These are phyloP conservation scores for Sebastes diaconus DNA, from an alignment of 2,797 vertebrate species.

Conservation along the genomic window DNA sequence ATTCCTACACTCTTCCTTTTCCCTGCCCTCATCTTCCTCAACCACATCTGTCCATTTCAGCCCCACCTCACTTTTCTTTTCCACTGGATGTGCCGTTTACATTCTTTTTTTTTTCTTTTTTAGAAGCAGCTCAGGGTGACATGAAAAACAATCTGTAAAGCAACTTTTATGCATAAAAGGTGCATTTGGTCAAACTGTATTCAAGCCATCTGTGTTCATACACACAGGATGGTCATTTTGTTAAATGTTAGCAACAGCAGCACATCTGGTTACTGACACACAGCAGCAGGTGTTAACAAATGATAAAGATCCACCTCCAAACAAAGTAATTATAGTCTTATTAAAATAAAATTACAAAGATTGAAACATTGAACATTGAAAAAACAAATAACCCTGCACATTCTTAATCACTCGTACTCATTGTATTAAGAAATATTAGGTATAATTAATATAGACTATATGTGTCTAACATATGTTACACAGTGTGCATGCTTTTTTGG, in stretches of 20 bases:
- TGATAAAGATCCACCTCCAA: background rate
- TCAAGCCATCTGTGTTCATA: background rate
- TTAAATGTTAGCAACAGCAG: background rate
- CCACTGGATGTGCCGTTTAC: background rate
- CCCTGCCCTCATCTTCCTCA: background rate
- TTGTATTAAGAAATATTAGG: background rate
- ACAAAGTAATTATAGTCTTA: background rate
- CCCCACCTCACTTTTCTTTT: background rate
- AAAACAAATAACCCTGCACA: background rate
- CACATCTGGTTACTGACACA: background rate
- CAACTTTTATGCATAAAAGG: background rate
- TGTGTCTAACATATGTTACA: background rate
- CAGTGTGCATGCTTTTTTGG: no score
- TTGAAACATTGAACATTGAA: background rate
- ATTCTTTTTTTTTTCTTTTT: background rate
- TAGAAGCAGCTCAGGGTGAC: background rate
- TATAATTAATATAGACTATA: background rate
- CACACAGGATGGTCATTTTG: background rate
- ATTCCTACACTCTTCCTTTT: background rate
- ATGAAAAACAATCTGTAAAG: no score
- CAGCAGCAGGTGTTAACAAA: background rate
- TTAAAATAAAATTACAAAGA: background rate
- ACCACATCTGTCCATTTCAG: background rate
- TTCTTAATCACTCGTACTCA: background rate
- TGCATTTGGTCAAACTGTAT: background rate